These are phyloP conservation scores for Meghimatium bilineatum DNA, from an alignment of 2,888 invertebrate genomes.

Conservation along the genomic window DNA sequence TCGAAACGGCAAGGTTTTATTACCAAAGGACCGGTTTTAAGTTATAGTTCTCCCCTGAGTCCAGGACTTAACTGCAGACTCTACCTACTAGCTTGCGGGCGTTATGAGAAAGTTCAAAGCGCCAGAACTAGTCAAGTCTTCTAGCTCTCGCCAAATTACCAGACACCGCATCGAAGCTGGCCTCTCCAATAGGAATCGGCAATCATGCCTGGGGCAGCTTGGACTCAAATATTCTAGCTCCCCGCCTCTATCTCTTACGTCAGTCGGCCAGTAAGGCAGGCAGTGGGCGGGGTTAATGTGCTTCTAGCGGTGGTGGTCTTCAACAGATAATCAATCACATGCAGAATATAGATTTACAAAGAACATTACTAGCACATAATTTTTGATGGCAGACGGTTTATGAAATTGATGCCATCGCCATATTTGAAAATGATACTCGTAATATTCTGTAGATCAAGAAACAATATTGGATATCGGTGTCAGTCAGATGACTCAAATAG, in stretches of 20 bases:
- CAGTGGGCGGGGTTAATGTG: background rate
- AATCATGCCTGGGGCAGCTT: background rate
- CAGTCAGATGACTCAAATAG: too few relatives aligned
- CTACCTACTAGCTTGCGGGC: background rate
- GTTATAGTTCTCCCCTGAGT: background rate
- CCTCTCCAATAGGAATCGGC: background rate
- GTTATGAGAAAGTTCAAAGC: background rate
- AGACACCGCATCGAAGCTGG: background rate
- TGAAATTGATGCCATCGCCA: too few relatives aligned
- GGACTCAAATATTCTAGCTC: background rate
- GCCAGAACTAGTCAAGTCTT: background rate
- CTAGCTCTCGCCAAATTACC: constrained; percentile 5
- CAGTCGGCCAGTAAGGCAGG: background rate
- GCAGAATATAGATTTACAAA: too few relatives aligned
- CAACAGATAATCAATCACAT: too few relatives aligned
- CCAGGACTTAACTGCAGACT: background rate
- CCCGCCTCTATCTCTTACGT: background rate
- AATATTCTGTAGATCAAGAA: too few relatives aligned
- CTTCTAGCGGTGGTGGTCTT: too few relatives aligned
- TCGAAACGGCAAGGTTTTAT: background rate
- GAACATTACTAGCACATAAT: too few relatives aligned
- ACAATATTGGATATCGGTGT: too few relatives aligned
- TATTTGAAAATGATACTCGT: too few relatives aligned
- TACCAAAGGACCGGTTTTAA: background rate
- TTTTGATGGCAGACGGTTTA: too few relatives aligned